Evolutionary conservation across 2,797 vertebrate species (phyloP).

Genomic region (Philypnodon macrostomus): DNA sequence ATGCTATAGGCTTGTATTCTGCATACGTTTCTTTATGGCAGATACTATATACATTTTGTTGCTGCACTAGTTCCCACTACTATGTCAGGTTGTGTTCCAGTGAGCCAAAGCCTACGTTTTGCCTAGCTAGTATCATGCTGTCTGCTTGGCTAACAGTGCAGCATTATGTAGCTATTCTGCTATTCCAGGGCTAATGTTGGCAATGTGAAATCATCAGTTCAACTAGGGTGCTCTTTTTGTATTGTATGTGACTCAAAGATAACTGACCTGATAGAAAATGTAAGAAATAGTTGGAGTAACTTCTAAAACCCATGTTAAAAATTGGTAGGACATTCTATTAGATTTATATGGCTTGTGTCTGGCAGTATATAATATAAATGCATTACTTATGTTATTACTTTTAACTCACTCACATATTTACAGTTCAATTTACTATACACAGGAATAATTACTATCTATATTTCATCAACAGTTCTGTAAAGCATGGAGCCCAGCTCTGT

Average conservation of each 20-base stretch:
- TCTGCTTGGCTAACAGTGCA: constrained; percentile 63
- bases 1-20: constrained; percentile 34
- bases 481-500: no score
- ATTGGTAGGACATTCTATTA: not conserved
- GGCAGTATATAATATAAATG: not conserved
- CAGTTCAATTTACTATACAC: constrained; percentile 15
- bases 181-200: constrained; percentile 59
- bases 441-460: constrained; percentile 11
- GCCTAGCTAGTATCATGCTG: constrained; percentile 52
- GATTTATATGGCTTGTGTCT: not conserved
- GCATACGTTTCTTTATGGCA: constrained; percentile 30
- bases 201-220: constrained; percentile 55
- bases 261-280: no score
- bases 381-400: constrained; percentile 1
- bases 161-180: constrained; percentile 57
- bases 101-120: constrained; percentile 52
- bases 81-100: constrained; percentile 60
- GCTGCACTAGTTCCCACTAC: constrained; percentile 50
- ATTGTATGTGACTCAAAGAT: constrained; percentile 5
- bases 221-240: constrained; percentile 46
- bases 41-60: constrained; percentile 46
- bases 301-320: not conserved
- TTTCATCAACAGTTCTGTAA: constrained; percentile 29
- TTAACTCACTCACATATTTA: constrained; percentile 12
- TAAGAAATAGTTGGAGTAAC: no score